These are phyloP conservation scores for Heliconius sara DNA, from an alignment of 2,888 invertebrate genomes.

Conservation along the genomic window DNA sequence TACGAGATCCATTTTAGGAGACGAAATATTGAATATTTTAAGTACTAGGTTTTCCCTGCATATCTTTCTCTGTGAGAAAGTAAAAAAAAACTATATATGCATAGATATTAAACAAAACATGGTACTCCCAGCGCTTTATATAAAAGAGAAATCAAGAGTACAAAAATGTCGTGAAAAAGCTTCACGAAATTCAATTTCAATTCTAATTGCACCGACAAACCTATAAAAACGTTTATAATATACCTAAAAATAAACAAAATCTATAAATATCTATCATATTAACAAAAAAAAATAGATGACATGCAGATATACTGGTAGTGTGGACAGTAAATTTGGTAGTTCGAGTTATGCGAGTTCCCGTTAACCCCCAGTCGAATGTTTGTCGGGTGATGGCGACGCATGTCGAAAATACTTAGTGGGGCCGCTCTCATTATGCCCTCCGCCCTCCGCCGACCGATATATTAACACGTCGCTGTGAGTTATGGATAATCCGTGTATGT, in stretches of 20 bases:
- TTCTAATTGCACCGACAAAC: no score
- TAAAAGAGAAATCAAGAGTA: no score
- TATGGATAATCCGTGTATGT: slow-evolving; percentile 37
- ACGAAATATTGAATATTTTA: no score
- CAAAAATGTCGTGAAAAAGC: no score
- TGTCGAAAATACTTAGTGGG: slow-evolving; percentile 84
- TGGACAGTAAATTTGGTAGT: slow-evolving; percentile 52
- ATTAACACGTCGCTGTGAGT: slow-evolving; percentile 69
- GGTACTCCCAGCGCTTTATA: no score
- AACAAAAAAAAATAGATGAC: slow-evolving; percentile 5
- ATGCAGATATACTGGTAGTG: slow-evolving; percentile 20
- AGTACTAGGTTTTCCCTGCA: no score
- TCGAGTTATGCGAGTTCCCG: slow-evolving; percentile 65
- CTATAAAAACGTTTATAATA: no score
- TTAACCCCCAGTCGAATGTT: slow-evolving; percentile 75
- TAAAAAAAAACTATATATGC: no score
- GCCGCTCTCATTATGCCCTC: slow-evolving; percentile 81
- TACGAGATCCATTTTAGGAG: no score
- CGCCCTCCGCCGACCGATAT: slow-evolving; percentile 76
- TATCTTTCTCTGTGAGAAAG: no score
- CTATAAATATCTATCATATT: not conserved
- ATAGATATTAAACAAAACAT: no score
- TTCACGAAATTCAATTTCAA: no score
- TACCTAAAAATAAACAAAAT: not conserved
- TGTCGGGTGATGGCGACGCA: slow-evolving; percentile 82